Conservation (phyloP, 2,888 invertebrate species). For the Eilema caniola region DNA sequence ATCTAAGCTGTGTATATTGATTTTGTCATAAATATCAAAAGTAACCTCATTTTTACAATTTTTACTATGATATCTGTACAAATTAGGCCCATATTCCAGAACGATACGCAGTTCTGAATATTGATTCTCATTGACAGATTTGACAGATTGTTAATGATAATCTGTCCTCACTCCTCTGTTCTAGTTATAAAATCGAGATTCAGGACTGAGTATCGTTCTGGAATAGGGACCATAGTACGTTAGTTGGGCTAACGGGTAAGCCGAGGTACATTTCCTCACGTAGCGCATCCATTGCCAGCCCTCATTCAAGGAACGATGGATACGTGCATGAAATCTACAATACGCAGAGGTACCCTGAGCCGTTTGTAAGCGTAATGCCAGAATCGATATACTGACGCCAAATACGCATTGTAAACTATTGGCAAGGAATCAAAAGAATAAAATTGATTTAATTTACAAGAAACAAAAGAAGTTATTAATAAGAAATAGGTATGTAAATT, state of each 20-base stretch:
- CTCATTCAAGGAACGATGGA: slow-evolving; percentile 63
- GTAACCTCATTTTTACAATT: slow-evolving; percentile 11
- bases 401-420: slow-evolving; percentile 15
- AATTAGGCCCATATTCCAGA: background rate
- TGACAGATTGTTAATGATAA: too few relatives aligned
- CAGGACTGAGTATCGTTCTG: too few relatives aligned
- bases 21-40: slow-evolving; percentile 22
- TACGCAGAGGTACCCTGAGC: slow-evolving; percentile 54
- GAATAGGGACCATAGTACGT: background rate
- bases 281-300: slow-evolving; percentile 63
- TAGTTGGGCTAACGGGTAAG: slow-evolving; percentile 8
- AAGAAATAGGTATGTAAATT: background rate
- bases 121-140: too few relatives aligned
- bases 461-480: slow-evolving; percentile 1
- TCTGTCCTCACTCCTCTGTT: too few relatives aligned
- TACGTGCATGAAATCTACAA: slow-evolving; percentile 75
- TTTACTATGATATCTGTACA: slow-evolving; percentile 30
- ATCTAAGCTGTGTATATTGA: slow-evolving; percentile 19
- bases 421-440: slow-evolving; percentile 15
- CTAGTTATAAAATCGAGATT: too few relatives aligned
- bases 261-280: slow-evolving; percentile 71
- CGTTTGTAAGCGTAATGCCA: slow-evolving; percentile 47
- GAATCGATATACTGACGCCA: slow-evolving; percentile 44
- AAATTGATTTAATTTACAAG: background rate
- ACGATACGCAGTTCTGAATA: too few relatives aligned